A percentile compares a stretch with the other conserved stretches of the same genome.
These are phyloP conservation scores for Ostrea edulis DNA, from an alignment of 1,140 invertebrate genomes.

Conservation along the genomic window DNA sequence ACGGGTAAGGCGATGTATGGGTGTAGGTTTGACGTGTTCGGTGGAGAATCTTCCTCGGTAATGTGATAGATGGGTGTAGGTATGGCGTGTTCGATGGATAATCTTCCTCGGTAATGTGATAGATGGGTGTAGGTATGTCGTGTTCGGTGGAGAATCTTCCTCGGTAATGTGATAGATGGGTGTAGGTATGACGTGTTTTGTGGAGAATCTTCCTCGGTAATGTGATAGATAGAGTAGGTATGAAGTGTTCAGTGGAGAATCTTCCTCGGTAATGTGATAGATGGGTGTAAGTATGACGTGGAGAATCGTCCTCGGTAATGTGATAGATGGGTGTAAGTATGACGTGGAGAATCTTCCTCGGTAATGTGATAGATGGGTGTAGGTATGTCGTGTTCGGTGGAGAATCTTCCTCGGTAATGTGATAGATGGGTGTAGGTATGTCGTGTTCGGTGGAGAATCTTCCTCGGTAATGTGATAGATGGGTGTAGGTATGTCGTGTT, in stretches of 20 bases:
- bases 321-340: neutral
- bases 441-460: neutral
- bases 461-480: conserved; percentile 43
- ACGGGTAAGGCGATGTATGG: conserved; percentile 50
- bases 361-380: conserved; percentile 23
- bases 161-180: conserved; percentile 42
- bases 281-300: neutral
- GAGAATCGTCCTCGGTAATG: conserved; percentile 44
- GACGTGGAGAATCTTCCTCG: neutral
- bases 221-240: neutral
- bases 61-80: neutral
- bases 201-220: conserved; percentile 46
- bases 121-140: neutral
- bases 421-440: neutral
- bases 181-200: neutral
- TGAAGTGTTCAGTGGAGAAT: neutral
- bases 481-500: neutral
- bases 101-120: conserved; percentile 46
- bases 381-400: neutral
- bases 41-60: neutral
- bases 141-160: neutral
- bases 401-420: conserved; percentile 45
- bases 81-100: neutral
- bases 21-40: neutral
- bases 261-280: conserved; percentile 43